Evolutionary conservation across 1,140 invertebrate species (phyloP).

Genomic region (fruit fly (Drosophila melanogaster)): Release_6_plus_ISO1_MT NT_037436.4:12043001-12043500

Average conservation of each 20-base stretch:
- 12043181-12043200: slow-evolving; percentile 55
- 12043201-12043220: slow-evolving; percentile 29
- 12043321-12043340: slow-evolving; percentile 68
- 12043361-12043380: slow-evolving; percentile 41
- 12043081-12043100: not conserved
- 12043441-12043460: slow-evolving; percentile 62
- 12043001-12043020: slow-evolving; percentile 64
- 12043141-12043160: slow-evolving; percentile 34
- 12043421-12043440: slow-evolving; percentile 60
- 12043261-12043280: slow-evolving; percentile 59
- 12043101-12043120: slow-evolving; percentile 12
- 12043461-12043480: slow-evolving; percentile 50
- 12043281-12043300: slow-evolving; percentile 64
- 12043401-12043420: slow-evolving; percentile 57
- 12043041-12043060: slow-evolving; percentile 19
- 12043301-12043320: slow-evolving; percentile 62
- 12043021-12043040: slow-evolving; percentile 58
- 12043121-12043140: slow-evolving; percentile 31
- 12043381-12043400: slow-evolving; percentile 40
- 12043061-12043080: not conserved
- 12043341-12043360: slow-evolving; percentile 58
- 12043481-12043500: slow-evolving; percentile 64
- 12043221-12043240: slow-evolving; percentile 59
- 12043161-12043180: slow-evolving; percentile 47
- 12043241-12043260: slow-evolving; percentile 69